phyloP scores from a whole-genome alignment of 2,797 vertebrate genomes.

The Manis pentadactyla region DNA sequence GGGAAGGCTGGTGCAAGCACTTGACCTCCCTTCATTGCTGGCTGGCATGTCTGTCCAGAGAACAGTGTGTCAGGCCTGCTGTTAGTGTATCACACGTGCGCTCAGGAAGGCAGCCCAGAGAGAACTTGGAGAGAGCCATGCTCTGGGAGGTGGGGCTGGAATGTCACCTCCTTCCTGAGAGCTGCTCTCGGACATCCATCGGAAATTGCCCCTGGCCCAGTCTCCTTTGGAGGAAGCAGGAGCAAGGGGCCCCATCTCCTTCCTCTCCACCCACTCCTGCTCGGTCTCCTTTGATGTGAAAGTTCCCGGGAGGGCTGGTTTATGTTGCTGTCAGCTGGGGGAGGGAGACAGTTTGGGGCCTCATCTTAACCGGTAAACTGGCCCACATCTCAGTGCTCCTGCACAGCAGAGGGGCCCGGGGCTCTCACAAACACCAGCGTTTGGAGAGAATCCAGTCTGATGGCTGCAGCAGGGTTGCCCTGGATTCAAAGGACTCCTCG shows the following conservation, averaged over 20 bases:
- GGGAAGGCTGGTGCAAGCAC: neutral
- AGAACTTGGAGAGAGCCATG: neutral
- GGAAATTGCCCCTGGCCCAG: neutral
- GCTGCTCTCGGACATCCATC: neutral
- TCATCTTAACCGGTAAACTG: neutral
- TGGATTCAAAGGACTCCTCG: neutral
- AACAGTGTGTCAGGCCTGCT: neutral
- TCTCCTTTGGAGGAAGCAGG: constrained; percentile 65
- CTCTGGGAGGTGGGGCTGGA: neutral
- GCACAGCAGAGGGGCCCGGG: accelerated
- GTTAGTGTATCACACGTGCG: accelerated
- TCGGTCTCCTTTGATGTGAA: constrained; percentile 69
- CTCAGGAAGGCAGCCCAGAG: neutral
- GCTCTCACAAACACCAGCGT: neutral
- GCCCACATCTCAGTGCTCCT: neutral
- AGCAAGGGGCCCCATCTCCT: constrained; percentile 50
- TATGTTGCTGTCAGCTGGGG: constrained; percentile 50
- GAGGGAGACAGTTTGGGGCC: neutral
- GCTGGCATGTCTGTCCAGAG: neutral
- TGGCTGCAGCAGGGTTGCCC: neutral
- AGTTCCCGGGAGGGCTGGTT: constrained; percentile 63
- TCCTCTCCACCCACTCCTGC: constrained; percentile 45
- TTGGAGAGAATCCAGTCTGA: neutral
- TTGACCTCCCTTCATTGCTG: neutral
- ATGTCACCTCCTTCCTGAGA: constrained; percentile 42